Evolutionary conservation across 2,888 invertebrate species (phyloP), one percentile per base, ranked within the genome.

Genomic region (Aelia acuminata): DNA sequence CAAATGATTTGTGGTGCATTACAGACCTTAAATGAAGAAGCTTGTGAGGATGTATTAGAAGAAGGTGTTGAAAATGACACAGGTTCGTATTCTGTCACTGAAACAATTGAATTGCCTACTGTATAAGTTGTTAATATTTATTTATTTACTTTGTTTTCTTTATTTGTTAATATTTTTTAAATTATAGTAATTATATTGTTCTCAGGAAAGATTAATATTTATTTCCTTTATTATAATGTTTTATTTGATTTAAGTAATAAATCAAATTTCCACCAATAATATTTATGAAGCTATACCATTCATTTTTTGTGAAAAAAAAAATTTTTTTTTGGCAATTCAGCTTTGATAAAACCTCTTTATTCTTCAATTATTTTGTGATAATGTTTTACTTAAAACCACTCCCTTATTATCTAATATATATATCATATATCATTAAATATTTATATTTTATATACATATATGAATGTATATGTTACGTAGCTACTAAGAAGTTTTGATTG

Each of bases 1-100:
- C 97, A 98, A 93, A 97, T 97, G 97, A 98, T 98, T 91, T 97
- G 97, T 93, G 98, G 98, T 90, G 97, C 98, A 3, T 93, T 98
- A 89, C 97, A 98, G 93, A 97, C 97, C 0, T 93, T 98, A 50
- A 98, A 97, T 93, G 98, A 98, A 93, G 98, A 98, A 93, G 98
- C 98, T 13, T 95, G 96, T 92, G 98, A 98, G 93, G 98, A 98
- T 93, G 97, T 97, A 80, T 93, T 96, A 91, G 96, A 96, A 92
- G 96, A 89, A 63, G 89, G 88, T 48, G 70, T 35, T 50, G 89
- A 89, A 8, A 50, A 84, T 57, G 87, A 89, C 31, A 48, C 88
- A 89, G 89, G 89, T 89, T 84, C 88, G 89, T 89, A 84, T 50
- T 31, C 85, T 50, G 53, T 85, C 75, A 85, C 20, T 31, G 53